Conservation (phyloP, 2,888 invertebrate genomes). For the Drosophila basisetae region DNA sequence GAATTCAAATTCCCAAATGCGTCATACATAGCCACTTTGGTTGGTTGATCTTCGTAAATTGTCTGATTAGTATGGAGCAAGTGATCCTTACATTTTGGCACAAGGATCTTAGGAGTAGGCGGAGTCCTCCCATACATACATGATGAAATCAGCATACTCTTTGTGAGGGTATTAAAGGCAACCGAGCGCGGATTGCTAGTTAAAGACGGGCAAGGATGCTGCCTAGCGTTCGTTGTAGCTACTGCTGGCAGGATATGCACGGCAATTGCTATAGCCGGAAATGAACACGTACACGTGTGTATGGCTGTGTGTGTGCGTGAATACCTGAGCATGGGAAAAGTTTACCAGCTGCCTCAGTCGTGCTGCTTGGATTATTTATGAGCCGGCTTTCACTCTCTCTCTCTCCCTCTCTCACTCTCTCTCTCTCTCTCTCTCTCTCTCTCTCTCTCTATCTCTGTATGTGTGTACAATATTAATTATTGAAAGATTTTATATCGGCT, state of each 20-base stretch:
- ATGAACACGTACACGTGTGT: slow-evolving; percentile 73
- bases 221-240: slow-evolving; percentile 35
- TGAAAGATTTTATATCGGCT: slow-evolving; percentile 78
- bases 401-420: slow-evolving; percentile 6
- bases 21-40: too few species aligned
- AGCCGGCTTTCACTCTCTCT: slow-evolving; percentile 17
- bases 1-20: not conserved
- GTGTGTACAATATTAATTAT: slow-evolving; percentile 71
- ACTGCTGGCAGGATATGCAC: slow-evolving; percentile 70
- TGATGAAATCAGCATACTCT: not conserved
- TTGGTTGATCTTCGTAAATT: not conserved
- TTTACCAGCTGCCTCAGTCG: slow-evolving; percentile 52
- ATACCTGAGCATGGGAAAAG: slow-evolving; percentile 51
- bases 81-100: not conserved
- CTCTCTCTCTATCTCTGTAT: slow-evolving; percentile 2
- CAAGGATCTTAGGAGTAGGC: not conserved
- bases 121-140: not conserved
- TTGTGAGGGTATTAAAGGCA: not conserved
- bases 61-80: not conserved
- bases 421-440: slow-evolving; percentile 7
- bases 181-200: slow-evolving; percentile 14
- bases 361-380: slow-evolving; percentile 52
- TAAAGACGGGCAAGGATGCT: slow-evolving; percentile 44
- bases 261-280: slow-evolving; percentile 77
- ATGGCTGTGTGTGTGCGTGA: slow-evolving; percentile 29